These are phyloP conservation scores for Menura novaehollandiae DNA, from an alignment of 2,113 vertebrate species.

Conservation along the genomic window DNA sequence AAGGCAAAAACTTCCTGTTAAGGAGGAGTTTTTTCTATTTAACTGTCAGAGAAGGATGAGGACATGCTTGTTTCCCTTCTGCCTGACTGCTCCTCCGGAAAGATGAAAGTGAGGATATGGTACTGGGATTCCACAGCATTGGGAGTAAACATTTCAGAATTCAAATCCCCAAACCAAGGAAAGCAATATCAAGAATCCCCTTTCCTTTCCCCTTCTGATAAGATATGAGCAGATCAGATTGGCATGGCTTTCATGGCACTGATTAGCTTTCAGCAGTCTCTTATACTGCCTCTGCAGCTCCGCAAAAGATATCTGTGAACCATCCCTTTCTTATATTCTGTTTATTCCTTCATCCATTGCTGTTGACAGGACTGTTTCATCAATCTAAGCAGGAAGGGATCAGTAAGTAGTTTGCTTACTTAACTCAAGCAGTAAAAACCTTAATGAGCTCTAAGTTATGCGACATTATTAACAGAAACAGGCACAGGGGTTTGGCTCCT, in stretches of 20 bases:
- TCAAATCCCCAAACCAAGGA: not conserved
- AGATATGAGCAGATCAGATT: not conserved
- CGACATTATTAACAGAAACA: not conserved
- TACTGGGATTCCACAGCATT: not conserved
- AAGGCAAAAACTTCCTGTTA: not conserved
- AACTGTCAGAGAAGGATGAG: not conserved
- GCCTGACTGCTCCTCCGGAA: not conserved
- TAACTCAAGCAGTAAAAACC: not conserved
- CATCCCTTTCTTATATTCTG: not conserved
- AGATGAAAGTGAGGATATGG: not conserved
- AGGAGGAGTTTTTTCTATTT: not conserved
- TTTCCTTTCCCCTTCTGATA: not conserved
- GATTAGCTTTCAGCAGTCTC: not conserved
- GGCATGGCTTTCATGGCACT: not conserved
- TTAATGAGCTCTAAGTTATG: fast-evolving
- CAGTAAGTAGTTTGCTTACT: not conserved
- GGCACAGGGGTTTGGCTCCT: fast-evolving
- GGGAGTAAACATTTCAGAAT: not conserved
- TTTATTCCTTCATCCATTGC: not conserved
- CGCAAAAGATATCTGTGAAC: not conserved
- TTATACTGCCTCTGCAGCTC: not conserved
- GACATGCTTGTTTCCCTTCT: not conserved
- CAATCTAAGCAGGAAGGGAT: not conserved
- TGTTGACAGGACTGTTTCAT: not conserved
- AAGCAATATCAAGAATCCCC: not conserved